Conservation (phyloP, 1,140 invertebrate genomes). For the Ceratosolen fusciceps region DNA sequence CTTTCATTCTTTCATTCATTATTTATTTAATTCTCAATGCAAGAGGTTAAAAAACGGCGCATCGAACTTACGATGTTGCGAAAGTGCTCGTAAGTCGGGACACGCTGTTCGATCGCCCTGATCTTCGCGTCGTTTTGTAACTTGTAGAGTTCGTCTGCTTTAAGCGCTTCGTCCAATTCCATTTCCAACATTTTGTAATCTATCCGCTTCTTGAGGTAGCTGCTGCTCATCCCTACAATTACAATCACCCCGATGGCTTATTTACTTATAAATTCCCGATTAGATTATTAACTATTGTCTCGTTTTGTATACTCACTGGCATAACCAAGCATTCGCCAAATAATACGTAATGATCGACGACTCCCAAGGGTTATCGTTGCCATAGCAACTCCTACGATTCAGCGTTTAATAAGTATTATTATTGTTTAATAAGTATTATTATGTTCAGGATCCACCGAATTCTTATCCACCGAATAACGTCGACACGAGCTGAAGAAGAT, state of each 20-base stretch:
- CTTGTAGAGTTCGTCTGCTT: constrained; percentile 72
- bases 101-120: constrained; percentile 72
- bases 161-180: constrained; percentile 66
- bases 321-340: too few species aligned
- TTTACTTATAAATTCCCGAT: not conserved
- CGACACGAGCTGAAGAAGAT: too few species aligned
- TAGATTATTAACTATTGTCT: not conserved
- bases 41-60: not conserved
- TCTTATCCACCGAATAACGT: too few species aligned
- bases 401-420: too few species aligned
- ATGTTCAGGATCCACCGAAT: too few species aligned
- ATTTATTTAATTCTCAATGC: not conserved
- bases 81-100: constrained; percentile 75
- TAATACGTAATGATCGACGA: too few species aligned
- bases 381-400: constrained; percentile 22
- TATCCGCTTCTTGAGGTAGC: constrained; percentile 55
- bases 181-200: constrained; percentile 64
- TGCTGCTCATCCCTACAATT: constrained; percentile 53
- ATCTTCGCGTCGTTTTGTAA: constrained; percentile 76
- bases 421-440: too few species aligned
- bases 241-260: not conserved
- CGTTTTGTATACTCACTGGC: too few species aligned
- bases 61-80: constrained; percentile 69
- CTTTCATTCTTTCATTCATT: too few species aligned
- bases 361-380: constrained; percentile 16